These are phyloP conservation scores for Aporrectodea caliginosa DNA, from an alignment of 1,140 invertebrate genomes.

Conservation along the genomic window DNA sequence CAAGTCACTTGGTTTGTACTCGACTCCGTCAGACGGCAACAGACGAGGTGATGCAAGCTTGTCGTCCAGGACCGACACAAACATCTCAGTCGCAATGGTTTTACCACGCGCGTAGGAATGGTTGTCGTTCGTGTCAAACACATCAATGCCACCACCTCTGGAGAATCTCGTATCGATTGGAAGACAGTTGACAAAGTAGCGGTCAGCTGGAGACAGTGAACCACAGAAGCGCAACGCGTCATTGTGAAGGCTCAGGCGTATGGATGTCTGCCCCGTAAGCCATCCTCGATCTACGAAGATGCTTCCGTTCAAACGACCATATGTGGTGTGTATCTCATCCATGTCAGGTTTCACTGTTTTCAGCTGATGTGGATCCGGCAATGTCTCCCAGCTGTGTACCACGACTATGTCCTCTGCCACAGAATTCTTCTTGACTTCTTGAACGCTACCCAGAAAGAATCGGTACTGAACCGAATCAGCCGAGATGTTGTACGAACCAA, in stretches of 20 bases:
- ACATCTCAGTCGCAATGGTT: not conserved
- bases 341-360: too few relatives aligned
- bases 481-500: not conserved
- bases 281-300: not conserved
- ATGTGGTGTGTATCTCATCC: too few relatives aligned
- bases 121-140: too few relatives aligned
- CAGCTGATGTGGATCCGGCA: not conserved
- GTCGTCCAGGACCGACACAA: not conserved
- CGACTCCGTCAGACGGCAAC: not conserved
- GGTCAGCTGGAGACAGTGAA: not conserved
- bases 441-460: not conserved
- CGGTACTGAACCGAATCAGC: not conserved
- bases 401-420: not conserved
- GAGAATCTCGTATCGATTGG: not conserved
- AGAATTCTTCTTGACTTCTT: too few relatives aligned
- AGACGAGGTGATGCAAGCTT: not conserved
- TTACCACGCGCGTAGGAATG: too few relatives aligned
- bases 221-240: not conserved
- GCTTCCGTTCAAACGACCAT: not conserved
- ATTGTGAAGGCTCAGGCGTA: not conserved
- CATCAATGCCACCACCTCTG: too few relatives aligned
- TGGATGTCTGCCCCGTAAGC: not conserved
- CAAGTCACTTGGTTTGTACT: not conserved
- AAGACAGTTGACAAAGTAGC: not conserved
- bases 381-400: not conserved